Conservation (phyloP, 2,113 vertebrate genomes). For the Trematomus loennbergii region DNA sequence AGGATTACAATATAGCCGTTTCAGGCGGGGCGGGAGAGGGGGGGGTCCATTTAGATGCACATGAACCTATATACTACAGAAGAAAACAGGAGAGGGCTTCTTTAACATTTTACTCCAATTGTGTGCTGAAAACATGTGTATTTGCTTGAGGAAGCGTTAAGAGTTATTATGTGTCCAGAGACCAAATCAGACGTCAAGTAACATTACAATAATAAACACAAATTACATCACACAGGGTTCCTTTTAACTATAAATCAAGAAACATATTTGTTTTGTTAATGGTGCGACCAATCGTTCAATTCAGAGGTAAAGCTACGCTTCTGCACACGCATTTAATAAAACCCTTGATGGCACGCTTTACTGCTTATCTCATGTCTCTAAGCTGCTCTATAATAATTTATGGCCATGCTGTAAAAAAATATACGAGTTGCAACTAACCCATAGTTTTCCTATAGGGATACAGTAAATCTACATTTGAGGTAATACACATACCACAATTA, state of each 20-base stretch:
- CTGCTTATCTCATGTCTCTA: background rate
- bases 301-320: background rate
- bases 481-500: background rate
- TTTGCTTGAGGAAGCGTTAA: no score
- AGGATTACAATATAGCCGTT: no score
- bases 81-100: no score
- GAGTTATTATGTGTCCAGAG: no score
- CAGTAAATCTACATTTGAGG: background rate
- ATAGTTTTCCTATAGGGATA: background rate
- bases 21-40: no score
- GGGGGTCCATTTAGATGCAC: no score
- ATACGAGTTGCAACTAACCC: background rate
- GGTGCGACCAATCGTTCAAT: background rate
- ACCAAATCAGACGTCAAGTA: background rate
- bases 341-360: background rate
- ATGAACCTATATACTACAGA: no score
- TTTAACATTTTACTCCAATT: no score
- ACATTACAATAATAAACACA: background rate
- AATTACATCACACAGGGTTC: background rate
- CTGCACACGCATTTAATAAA: slow-evolving; percentile 1
- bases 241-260: background rate
- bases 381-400: slow-evolving; percentile 19
- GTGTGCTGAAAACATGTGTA: no score
- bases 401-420: slow-evolving; percentile 8
- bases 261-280: background rate